phyloP scores from a whole-genome alignment of 2,797 vertebrate genomes.

The Catharus ustulatus region DNA sequence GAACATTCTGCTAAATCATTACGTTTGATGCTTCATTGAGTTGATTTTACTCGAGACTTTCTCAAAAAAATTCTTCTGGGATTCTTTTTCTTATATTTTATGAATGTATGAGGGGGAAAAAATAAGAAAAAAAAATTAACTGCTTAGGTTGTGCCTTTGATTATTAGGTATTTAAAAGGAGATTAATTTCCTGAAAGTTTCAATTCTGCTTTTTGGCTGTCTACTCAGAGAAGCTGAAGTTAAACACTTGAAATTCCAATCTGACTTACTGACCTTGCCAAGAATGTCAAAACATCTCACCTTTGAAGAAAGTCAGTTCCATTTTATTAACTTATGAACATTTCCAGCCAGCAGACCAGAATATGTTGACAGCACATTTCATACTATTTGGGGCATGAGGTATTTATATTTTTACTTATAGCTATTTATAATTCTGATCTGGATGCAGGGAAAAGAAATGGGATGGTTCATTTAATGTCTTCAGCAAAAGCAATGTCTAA shows the following conservation, averaged over 20 bases:
- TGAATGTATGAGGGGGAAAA: rapidly evolving
- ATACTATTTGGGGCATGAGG: background rate
- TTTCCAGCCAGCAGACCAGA: background rate
- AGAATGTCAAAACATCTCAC: background rate
- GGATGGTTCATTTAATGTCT: background rate
- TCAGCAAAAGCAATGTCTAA: background rate
- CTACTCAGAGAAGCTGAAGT: background rate
- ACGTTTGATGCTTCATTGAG: background rate
- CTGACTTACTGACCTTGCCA: background rate
- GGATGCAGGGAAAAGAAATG: background rate
- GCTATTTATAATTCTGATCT: background rate
- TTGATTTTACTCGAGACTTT: background rate
- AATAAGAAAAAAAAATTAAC: background rate
- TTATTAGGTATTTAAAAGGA: background rate
- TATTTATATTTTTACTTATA: background rate
- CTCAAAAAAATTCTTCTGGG: background rate
- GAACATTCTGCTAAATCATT: background rate
- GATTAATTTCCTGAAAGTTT: background rate
- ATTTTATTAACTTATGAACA: background rate
- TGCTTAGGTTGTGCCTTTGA: background rate
- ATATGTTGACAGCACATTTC: background rate
- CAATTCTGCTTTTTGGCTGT: background rate
- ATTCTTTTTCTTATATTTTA: background rate
- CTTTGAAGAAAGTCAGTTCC: constrained; percentile 1
- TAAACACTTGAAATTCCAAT: background rate